These are phyloP conservation scores for Drosophila pruinosa DNA, from an alignment of 1,140 invertebrate species.

Conservation along the genomic window DNA sequence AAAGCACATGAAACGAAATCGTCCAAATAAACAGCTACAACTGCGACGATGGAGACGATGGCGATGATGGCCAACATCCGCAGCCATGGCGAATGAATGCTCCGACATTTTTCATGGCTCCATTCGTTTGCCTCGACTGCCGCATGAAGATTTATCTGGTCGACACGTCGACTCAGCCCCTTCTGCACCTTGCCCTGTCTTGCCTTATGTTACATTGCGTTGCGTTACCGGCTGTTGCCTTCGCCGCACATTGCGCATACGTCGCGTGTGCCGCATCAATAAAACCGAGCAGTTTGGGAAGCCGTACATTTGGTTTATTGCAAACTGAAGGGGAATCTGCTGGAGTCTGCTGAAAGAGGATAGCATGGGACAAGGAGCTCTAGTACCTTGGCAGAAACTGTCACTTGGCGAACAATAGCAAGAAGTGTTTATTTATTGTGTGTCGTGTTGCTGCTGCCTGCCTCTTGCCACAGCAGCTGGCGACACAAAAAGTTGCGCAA, in stretches of 20 bases:
- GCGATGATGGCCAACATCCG: slow-evolving; percentile 38
- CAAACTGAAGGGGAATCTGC: slow-evolving; percentile 4
- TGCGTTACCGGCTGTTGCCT: slow-evolving; percentile 17
- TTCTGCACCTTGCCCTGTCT: not conserved
- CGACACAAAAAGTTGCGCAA: slow-evolving; percentile 58
- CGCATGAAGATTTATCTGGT: slow-evolving; percentile 71
- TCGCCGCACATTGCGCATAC: slow-evolving; percentile 40
- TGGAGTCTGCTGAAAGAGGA: not conserved
- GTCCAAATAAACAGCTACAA: slow-evolving; percentile 70
- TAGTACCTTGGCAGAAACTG: slow-evolving; percentile 58
- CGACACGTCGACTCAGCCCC: slow-evolving; percentile 27
- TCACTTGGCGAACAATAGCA: slow-evolving; percentile 52
- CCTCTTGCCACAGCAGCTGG: slow-evolving; percentile 41
- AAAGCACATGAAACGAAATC: slow-evolving; percentile 66
- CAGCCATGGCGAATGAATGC: slow-evolving; percentile 52
- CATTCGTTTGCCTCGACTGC: slow-evolving; percentile 48
- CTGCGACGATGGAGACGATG: slow-evolving; percentile 35
- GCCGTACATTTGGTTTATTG: slow-evolving; percentile 76
- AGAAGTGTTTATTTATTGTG: slow-evolving; percentile 77
- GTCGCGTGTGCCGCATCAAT: slow-evolving; percentile 60
- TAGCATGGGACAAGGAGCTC: slow-evolving; percentile 1
- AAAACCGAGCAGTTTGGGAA: slow-evolving; percentile 64
- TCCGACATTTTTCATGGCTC: slow-evolving; percentile 72
- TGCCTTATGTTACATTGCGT: not conserved
- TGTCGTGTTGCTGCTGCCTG: not conserved